These are phyloP conservation scores for Labroides dimidiatus DNA, from an alignment of 2,797 vertebrate species.

Conservation along the genomic window DNA sequence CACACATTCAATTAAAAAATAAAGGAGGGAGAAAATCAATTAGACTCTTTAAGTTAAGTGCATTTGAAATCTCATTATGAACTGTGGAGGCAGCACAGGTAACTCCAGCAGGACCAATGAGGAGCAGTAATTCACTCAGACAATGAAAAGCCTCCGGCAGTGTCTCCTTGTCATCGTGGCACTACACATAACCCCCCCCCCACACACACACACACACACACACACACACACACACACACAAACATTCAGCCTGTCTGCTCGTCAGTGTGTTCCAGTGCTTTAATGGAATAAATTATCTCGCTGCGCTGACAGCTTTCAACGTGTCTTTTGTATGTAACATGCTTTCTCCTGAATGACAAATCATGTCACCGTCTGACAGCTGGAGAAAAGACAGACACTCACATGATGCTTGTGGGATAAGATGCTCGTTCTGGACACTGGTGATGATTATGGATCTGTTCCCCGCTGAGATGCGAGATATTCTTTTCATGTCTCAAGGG, in stretches of 20 bases:
- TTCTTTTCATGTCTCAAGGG: background rate
- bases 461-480: background rate
- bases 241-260: constrained; percentile 59
- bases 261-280: constrained; percentile 53
- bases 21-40: background rate
- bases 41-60: background rate
- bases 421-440: background rate
- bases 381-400: constrained; percentile 19
- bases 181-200: too few species aligned
- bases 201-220: too few species aligned
- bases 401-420: constrained; percentile 13
- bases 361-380: constrained; percentile 50
- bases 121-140: constrained; percentile 32
- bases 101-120: constrained; percentile 13
- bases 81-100: constrained; percentile 27
- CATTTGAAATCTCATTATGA: constrained; percentile 22
- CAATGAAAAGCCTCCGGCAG: constrained; percentile 53
- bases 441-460: constrained; percentile 3
- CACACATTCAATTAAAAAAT: background rate
- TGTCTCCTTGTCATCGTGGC: constrained; percentile 56
- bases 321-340: constrained; percentile 53
- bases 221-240: too few species aligned
- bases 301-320: constrained; percentile 49
- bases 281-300: constrained; percentile 74
- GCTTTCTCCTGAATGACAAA: constrained; percentile 43